phyloP scores from a whole-genome alignment of 2,797 vertebrate species.

The Sphenopsis melanotis region DNA sequence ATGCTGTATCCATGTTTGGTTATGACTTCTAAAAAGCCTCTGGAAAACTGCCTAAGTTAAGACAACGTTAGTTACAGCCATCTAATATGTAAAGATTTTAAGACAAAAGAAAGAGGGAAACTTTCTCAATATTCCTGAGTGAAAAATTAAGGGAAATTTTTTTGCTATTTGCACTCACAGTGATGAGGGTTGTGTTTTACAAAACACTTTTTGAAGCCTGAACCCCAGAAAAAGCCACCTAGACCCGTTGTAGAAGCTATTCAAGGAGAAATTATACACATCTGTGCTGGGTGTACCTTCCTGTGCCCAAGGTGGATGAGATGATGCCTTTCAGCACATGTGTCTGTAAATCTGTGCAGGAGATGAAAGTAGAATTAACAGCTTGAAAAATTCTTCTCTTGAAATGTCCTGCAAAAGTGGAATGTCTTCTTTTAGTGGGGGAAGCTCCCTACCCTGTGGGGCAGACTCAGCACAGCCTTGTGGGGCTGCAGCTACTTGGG shows the following conservation, averaged over 20 bases:
- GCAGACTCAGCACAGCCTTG: background rate
- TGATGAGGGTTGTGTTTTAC: background rate
- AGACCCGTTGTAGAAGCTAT: background rate
- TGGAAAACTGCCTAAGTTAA: background rate
- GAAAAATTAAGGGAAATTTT: background rate
- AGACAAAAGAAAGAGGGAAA: background rate
- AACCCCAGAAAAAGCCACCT: background rate
- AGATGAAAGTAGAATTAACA: background rate
- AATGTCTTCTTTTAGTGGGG: background rate
- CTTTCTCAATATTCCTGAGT: background rate
- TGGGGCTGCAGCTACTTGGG: background rate
- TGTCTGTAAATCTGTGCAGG: background rate
- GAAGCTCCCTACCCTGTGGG: accelerated
- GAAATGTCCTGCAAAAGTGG: background rate
- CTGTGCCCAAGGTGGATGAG: background rate
- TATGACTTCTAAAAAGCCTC: background rate
- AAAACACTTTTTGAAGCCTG: background rate
- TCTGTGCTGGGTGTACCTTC: background rate
- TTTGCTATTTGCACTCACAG: background rate
- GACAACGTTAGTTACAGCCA: background rate
- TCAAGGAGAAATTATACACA: background rate
- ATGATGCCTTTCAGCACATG: background rate
- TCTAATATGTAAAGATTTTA: background rate
- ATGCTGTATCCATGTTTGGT: background rate
- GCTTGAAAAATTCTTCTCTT: background rate